Evolutionary conservation across 2,113 vertebrate species (phyloP).

Genomic region (Passer montanus): DNA sequence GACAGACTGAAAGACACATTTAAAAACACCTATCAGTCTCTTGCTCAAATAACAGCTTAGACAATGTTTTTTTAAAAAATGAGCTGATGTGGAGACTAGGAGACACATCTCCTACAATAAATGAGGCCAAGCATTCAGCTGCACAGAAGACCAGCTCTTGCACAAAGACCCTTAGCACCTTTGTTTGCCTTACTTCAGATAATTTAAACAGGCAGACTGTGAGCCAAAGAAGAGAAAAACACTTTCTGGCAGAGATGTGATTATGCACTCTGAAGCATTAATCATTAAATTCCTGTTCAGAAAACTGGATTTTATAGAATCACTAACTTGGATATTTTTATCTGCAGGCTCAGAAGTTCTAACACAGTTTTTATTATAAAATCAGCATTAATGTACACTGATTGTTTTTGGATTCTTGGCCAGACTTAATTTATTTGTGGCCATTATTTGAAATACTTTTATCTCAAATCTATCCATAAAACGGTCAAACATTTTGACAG

Average conservation of each 20-base stretch:
- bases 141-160: not conserved
- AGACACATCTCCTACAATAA: conserved; percentile 34
- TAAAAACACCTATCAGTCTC: conserved; percentile 25
- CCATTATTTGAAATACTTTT: not conserved
- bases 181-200: conserved; percentile 46
- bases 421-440: not conserved
- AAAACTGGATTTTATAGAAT: not conserved
- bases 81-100: not conserved
- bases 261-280: conserved; percentile 13
- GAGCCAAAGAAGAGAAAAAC: conserved; percentile 19
- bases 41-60: conserved; percentile 32
- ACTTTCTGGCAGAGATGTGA: conserved; percentile 9
- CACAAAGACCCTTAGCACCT: conserved; percentile 44
- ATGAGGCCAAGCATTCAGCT: conserved; percentile 18
- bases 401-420: not conserved
- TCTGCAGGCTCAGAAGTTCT: not conserved
- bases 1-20: not conserved
- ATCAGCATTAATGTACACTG: not conserved
- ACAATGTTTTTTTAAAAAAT: not conserved
- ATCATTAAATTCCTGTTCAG: not conserved
- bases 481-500: not conserved
- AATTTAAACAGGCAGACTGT: not conserved
- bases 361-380: not conserved
- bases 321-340: not conserved
- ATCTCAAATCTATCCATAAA: not conserved